A percentile compares a stretch with the other conserved stretches of the same genome.
These are phyloP conservation scores for Meganola albula DNA, from an alignment of 2,888 invertebrate species.

Conservation along the genomic window DNA sequence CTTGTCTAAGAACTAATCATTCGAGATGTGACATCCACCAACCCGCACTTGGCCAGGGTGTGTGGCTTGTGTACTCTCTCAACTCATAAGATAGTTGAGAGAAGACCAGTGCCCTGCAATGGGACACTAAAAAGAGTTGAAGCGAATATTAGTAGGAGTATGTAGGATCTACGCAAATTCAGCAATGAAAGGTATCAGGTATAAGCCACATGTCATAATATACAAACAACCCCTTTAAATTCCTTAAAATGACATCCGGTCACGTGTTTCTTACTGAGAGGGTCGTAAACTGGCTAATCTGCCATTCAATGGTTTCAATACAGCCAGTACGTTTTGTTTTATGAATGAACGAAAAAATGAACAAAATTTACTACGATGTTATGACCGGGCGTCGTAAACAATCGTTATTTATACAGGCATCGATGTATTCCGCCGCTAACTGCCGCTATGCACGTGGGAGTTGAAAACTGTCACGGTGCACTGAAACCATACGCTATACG, in stretches of 20 bases:
- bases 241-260: slow-evolving; percentile 59
- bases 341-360: slow-evolving; percentile 61
- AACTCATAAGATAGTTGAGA: no score
- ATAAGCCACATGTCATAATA: no score
- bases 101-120: no score
- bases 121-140: no score
- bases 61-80: no score
- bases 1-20: no score
- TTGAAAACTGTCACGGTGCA: slow-evolving; percentile 22
- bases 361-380: slow-evolving; percentile 47
- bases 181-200: no score
- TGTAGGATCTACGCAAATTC: no score
- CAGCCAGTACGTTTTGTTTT: slow-evolving; percentile 55
- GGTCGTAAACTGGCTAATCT: slow-evolving; percentile 62
- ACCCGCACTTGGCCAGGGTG: no score
- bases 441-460: slow-evolving; percentile 19
- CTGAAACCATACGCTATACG: slow-evolving; percentile 16
- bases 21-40: no score
- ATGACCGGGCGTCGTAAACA: slow-evolving; percentile 45
- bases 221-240: slow-evolving; percentile 45
- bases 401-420: slow-evolving; percentile 39
- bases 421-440: slow-evolving; percentile 25
- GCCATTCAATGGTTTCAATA: slow-evolving; percentile 60
- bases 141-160: no score
- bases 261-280: slow-evolving; percentile 65